Evolutionary conservation across 2,888 invertebrate species (phyloP), one percentile per base, ranked within the genome.

Genomic region (Epistrophe eligans): DNA sequence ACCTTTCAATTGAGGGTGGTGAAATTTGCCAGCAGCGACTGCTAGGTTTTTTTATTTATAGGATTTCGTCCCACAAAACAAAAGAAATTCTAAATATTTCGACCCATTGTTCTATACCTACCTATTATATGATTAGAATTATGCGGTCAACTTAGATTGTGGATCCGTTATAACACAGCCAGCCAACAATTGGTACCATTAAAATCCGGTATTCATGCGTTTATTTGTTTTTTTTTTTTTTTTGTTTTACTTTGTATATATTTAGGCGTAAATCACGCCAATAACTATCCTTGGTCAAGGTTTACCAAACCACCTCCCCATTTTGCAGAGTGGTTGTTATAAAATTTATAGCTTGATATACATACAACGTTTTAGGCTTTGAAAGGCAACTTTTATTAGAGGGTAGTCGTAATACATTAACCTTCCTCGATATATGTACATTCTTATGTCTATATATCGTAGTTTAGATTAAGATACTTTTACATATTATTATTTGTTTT

Each of bases 281-380:
- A 38, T 62, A 40, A 62, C 24, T 45, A 67, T 48, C 17, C 57
- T 10, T 28, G 50, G 35, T 15, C 74, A 40, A 52, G 13, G 13
- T 66, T 38, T 52, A 58, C 24, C 24, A 24, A 2, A 24, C 2
- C 10, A n/a, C 40, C 40, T 13, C 66, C 40, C 19, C 4, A 13
- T 13, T 28, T 43, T 11, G 52, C 8, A 17, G 7, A 57, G n/a
- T 85, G 64, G 77, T 55, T 77, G 70, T 85, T 73, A 60, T 71
- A 74, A 64, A 87, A 82, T 87, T 79, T 81, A 82, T 82, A 60
- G 82, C 77, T 71, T 71, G 45, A 19, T 64, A 52, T 50, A 57
- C 71, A 57, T 1, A 32, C 8, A 35, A 9, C 35, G 17, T 50
- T 79, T 79, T 74, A 40, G 71, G 32, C 43, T 45, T 32, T 55